Evolutionary conservation across 2,888 invertebrate genomes (phyloP), one percentile per base, ranked within the genome.

Genomic region (Hydrotaea diabolus): DNA sequence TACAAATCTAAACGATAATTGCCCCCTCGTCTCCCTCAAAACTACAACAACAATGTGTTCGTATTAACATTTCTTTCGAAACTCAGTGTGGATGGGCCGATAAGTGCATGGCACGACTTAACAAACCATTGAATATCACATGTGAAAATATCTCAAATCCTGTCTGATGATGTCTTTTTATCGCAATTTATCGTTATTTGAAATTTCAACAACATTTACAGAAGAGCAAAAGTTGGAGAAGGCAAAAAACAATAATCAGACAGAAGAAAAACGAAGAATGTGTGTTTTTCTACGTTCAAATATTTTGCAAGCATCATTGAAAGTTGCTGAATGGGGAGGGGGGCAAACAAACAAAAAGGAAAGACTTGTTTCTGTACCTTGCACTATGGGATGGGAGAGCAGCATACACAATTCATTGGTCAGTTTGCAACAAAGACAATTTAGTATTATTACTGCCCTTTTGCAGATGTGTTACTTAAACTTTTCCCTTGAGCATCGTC

Each of bases 181-280:
- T 69, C 7, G 23, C 43, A 69, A 69, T 69, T 69, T 69, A 69
- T 69, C 69, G 69, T 69, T 46, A 23, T 69, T 43, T 13, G 39
- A 69, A 69, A 69, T 23, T 69, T 43, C 23, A 69, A 69, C 69
- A 69, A 46, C 69, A 69, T 46, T 21, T 13, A 0, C 39, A 13
- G n/a, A n/a, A n/a, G 21, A 36, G 31, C 31, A 3, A 21, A 2
- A 9, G n/a, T 2, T 2, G 9, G 2, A n/a, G 9, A 11, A 46
- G 46, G 9, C n/a, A 46, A 2, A 46, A 9, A 46, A 46, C 2
- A n/a, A 46, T 5, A n/a, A 46, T 8, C 17, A 17, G 17, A 17
- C 15, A 7, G 17, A 53, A 53, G 7, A 17, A 1, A 53, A 53
- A 53, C 17, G 7, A 17, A 53, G 59, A 59, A 59, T 59, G 59